Evolutionary conservation across 2,888 invertebrate genomes (phyloP).

Genomic region (Villa cingulata): DNA sequence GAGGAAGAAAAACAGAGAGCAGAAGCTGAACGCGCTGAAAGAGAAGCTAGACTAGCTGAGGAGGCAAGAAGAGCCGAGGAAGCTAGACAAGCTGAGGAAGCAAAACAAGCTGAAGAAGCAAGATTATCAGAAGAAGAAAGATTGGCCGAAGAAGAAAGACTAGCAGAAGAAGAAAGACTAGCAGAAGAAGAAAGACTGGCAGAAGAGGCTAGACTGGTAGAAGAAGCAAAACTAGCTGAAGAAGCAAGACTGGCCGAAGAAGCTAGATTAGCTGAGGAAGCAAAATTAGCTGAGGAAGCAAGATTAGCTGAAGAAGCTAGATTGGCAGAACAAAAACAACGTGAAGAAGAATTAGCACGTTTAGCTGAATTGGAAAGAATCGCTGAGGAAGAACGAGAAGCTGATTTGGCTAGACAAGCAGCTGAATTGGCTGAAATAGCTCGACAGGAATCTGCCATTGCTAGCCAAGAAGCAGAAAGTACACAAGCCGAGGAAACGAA

Average conservation of each 20-base stretch:
- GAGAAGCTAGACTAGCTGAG: constrained; percentile 33
- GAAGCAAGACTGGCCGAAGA: constrained; percentile 33
- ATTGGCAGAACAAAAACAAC: constrained; percentile 32
- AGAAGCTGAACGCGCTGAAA: constrained; percentile 29
- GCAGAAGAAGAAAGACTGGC: constrained; percentile 14
- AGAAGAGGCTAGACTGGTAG: constrained; percentile 28
- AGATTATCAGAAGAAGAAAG: constrained; percentile 26
- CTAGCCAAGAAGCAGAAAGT: constrained; percentile 42
- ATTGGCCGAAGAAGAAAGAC: constrained; percentile 36
- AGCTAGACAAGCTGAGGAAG: constrained; percentile 35
- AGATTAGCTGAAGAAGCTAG: constrained; percentile 35
- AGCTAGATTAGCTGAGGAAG: constrained; percentile 28
- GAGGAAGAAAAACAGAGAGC: constrained; percentile 41
- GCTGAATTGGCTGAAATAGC: constrained; percentile 55
- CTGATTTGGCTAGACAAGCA: constrained; percentile 55
- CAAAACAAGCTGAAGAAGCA: constrained; percentile 30
- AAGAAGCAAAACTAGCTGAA: constrained; percentile 30
- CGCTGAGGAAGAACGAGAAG: constrained; percentile 34
- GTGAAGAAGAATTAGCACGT: constrained; percentile 41
- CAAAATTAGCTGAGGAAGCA: constrained; percentile 34
- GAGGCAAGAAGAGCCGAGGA: constrained; percentile 35
- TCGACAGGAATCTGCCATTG: constrained; percentile 46
- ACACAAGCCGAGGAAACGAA: constrained; percentile 20
- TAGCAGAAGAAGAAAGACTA: constrained; percentile 21
- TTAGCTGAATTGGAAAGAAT: constrained; percentile 39